Conservation (phyloP, 1,140 invertebrate species). For the Sarcophaga peregrina region DNA sequence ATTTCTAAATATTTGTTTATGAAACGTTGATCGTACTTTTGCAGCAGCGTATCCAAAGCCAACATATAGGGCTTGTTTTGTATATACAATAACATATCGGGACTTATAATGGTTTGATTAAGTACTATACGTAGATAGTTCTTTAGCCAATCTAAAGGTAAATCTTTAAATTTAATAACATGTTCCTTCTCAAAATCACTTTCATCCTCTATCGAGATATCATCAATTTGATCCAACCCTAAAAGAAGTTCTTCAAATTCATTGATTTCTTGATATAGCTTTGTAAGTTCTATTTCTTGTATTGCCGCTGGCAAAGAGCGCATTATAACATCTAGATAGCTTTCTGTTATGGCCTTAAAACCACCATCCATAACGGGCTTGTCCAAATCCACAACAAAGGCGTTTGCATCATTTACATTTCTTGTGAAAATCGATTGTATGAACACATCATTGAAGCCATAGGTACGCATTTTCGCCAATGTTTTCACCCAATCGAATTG, state of each 20-base stretch:
- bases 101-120: not conserved
- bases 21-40: constrained; percentile 43
- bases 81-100: constrained; percentile 50
- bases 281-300: not conserved
- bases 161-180: constrained; percentile 3
- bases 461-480: constrained; percentile 51
- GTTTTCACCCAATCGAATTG: constrained; percentile 57
- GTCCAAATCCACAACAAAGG: constrained; percentile 45
- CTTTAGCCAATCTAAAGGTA: constrained; percentile 36
- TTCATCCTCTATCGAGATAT: not conserved
- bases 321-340: constrained; percentile 20
- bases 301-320: constrained; percentile 17
- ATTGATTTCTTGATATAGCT: constrained; percentile 28
- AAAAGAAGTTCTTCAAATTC: constrained; percentile 32
- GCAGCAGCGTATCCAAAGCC: constrained; percentile 46
- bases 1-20: constrained; percentile 58
- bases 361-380: constrained; percentile 46
- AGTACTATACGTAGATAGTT: constrained; percentile 34
- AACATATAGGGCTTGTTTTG: constrained; percentile 40
- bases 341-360: constrained; percentile 19
- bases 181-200: not conserved
- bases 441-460: constrained; percentile 52
- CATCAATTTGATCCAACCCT: constrained; percentile 36
- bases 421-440: constrained; percentile 27
- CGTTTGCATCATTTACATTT: constrained; percentile 36